phyloP scores from a whole-genome alignment of 23 tunicate species.

The Clavelina lepadiformis region DNA sequence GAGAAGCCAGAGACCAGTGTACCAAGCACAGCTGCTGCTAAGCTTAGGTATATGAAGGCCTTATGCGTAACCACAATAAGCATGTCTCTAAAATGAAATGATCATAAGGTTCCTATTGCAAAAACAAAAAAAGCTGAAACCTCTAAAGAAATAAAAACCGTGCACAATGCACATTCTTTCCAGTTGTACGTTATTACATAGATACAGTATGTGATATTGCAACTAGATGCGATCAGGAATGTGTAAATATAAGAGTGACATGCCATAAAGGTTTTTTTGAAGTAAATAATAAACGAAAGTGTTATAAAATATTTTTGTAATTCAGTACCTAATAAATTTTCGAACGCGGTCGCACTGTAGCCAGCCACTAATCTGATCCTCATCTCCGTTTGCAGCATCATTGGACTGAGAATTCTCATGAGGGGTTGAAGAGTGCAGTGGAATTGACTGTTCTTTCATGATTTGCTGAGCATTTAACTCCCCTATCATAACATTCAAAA shows the following conservation, averaged over 20 bases:
- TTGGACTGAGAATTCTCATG: background rate
- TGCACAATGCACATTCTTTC: no score
- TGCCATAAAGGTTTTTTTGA: no score
- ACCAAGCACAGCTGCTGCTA: slow-evolving; percentile 64
- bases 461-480: no score
- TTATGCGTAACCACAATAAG: slow-evolving; percentile 38
- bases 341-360: background rate
- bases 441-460: slow-evolving; percentile 4
- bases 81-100: slow-evolving; percentile 32
- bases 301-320: no score
- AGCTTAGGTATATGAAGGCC: slow-evolving; percentile 54
- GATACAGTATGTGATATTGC: no score
- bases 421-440: slow-evolving; percentile 1
- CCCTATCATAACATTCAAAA: no score
- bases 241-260: no score
- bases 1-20: slow-evolving; percentile 73
- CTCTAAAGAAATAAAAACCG: no score
- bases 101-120: background rate
- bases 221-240: no score
- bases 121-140: background rate
- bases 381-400: background rate
- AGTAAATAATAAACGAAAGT: no score
- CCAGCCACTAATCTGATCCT: background rate
- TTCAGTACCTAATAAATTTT: slow-evolving; percentile 1
- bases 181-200: no score